phyloP scores from a whole-genome alignment of 1,140 invertebrate species.

The Panonychus citri region DNA sequence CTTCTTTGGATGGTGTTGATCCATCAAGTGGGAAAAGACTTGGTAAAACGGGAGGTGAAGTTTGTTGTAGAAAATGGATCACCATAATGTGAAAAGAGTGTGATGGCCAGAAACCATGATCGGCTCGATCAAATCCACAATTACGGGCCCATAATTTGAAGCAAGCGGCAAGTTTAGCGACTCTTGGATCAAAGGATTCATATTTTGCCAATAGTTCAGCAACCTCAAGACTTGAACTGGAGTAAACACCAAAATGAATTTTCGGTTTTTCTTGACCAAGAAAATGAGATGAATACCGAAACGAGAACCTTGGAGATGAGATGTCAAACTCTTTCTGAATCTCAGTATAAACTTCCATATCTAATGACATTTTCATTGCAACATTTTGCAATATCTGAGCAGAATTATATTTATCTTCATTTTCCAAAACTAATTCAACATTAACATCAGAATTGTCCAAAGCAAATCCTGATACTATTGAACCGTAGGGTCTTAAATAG shows the following conservation, averaged over 20 bases:
- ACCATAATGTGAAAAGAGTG: conserved; percentile 35
- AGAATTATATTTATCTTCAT: neutral
- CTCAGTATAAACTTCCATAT: neutral
- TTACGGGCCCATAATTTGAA: conserved; percentile 15
- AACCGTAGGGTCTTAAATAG: conserved; percentile 20
- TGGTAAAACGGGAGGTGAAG: conserved; percentile 32
- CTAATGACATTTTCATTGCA: neutral
- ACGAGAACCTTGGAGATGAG: conserved; percentile 4
- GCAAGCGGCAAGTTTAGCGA: conserved; percentile 3
- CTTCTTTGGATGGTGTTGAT: neutral
- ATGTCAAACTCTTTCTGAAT: conserved; percentile 9
- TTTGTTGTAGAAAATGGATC: conserved; percentile 34
- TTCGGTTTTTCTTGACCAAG: neutral
- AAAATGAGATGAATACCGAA: neutral
- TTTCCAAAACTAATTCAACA: conserved; percentile 16
- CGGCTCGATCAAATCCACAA: conserved; percentile 35
- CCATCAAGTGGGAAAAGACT: conserved; percentile 28
- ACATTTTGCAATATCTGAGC: neutral
- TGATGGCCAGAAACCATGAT: conserved; percentile 33
- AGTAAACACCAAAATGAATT: conserved; percentile 3
- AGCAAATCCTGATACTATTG: conserved; percentile 35
- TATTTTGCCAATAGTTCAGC: conserved; percentile 5
- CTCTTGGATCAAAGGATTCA: conserved; percentile 6
- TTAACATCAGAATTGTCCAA: conserved; percentile 32
- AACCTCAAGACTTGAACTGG: neutral